Base-by-base conservation (phyloP, 53 echinoderm and acorn worm species). In the Stichopus horrens region DNA sequence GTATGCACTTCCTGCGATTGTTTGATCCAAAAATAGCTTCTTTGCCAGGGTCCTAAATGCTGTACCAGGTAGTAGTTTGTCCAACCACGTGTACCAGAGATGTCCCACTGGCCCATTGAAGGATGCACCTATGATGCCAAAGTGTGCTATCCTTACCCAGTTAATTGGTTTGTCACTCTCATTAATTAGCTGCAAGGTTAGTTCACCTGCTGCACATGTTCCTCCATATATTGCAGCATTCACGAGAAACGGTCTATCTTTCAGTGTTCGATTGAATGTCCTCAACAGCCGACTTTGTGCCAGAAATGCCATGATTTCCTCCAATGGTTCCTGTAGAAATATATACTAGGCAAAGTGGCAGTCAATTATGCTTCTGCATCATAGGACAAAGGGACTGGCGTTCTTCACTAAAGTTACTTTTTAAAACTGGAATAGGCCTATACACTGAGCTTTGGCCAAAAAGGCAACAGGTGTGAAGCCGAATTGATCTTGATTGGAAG, bases 21-120 rank as follows among this genome's bases (percentile, higher is more conserved):
- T 79, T 79, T 97, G 98, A 77, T 97, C 98, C 52, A 88, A 4
- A 54, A 94, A 54, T 7, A 94, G 71, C 91, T 97, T 97, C 88
- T 94, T 97, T 13, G 68, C 89, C 5, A 95, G 65, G 23, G 89
- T 92, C 82, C 91, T 84, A 60, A 91, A 89, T 73, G 92, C 88
- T 21, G 84, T 86, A 8, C 93, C 93, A 5, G 94, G 95, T 22
- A 97, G 78, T 8, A 90, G 58, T 53, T 83, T 83, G 63, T 97
- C 98, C 57, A 97, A 85, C 94, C 96, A 95, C 55, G 90, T 90
- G 83, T 95, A 97, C 98, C 98, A 97, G 52, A 89, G 86, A 88
- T 90, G 96, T 6, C 94, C 95, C 13, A 94, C 88, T 66, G 98
- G 98, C 74, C 98, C 98, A 81, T 90, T 94, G 83, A 91, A 94